A percentile compares a stretch with the other conserved stretches of the same genome.
These are phyloP conservation scores for Ceryle rudis DNA, from an alignment of 2,797 vertebrate genomes.

Conservation along the genomic window DNA sequence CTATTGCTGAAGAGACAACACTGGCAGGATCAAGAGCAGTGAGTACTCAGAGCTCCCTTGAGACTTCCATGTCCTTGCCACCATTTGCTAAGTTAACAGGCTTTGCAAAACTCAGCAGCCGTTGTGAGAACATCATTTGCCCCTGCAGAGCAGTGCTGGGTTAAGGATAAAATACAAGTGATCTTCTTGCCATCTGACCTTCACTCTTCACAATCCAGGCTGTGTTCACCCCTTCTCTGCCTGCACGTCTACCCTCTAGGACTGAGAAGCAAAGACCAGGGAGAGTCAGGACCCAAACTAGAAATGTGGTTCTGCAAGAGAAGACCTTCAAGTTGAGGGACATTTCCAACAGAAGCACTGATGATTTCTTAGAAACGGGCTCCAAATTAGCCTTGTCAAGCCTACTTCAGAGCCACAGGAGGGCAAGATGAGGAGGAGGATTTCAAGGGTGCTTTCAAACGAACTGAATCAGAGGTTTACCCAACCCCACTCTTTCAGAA, in stretches of 20 bases:
- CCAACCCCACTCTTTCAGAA: conserved; percentile 61
- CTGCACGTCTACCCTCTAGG: neutral
- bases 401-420: conserved; percentile 9
- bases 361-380: neutral
- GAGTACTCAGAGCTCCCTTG: neutral
- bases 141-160: neutral
- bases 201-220: neutral
- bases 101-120: neutral
- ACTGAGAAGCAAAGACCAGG: neutral
- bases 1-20: neutral
- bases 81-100: neutral
- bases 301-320: neutral
- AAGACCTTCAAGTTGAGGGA: neutral
- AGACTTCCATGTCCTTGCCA: neutral
- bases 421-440: conserved; percentile 52
- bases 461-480: conserved; percentile 69
- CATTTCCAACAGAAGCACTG: neutral
- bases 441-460: conserved; percentile 55
- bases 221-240: neutral
- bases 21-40: neutral
- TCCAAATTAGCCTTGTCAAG: neutral
- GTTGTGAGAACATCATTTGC: neutral
- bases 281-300: neutral
- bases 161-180: neutral
- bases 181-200: neutral